Conservation (phyloP, 2,797 vertebrate genomes). For the Hephaestus fuliginosus region DNA sequence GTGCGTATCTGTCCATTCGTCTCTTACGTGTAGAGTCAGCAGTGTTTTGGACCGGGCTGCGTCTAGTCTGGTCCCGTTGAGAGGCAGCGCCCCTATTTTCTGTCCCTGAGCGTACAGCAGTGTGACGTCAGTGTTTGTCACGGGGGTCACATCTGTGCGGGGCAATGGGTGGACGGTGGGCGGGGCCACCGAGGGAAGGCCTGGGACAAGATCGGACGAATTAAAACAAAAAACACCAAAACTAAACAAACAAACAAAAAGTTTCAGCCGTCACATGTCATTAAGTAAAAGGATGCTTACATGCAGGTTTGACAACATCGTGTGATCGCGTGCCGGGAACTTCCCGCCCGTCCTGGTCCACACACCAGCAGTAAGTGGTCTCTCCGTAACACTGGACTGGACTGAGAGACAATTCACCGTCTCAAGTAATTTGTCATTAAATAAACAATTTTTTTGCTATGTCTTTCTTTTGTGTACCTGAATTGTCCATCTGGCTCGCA, state of each 20-base stretch:
- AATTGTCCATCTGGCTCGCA: constrained; percentile 85
- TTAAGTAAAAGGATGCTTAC: constrained; percentile 81
- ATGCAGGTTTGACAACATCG: constrained; percentile 89
- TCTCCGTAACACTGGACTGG: constrained; percentile 88
- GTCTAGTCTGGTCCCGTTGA: constrained; percentile 91
- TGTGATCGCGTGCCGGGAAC: constrained; percentile 91
- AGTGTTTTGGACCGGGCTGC: constrained; percentile 88
- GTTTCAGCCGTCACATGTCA: background rate
- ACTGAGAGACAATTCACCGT: constrained; percentile 46
- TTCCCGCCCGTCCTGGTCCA: constrained; percentile 90
- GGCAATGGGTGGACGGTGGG: constrained; percentile 87
- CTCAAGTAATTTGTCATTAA: background rate
- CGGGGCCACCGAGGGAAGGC: constrained; percentile 90
- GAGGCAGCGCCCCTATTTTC: constrained; percentile 93
- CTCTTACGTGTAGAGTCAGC: constrained; percentile 92
- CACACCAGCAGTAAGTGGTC: constrained; percentile 89
- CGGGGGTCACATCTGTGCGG: constrained; percentile 89
- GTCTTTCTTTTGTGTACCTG: constrained; percentile 63
- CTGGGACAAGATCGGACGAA: constrained; percentile 70
- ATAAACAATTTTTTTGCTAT: background rate
- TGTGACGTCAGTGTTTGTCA: constrained; percentile 83
- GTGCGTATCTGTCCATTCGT: background rate
- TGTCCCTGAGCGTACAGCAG: constrained; percentile 97
- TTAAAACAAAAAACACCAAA: background rate
- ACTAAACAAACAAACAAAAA: too few relatives aligned